Percentiles rank a stretch among this genome's conserved stretches.
Evolutionary conservation across 2,888 invertebrate genomes (phyloP).

Genomic region (Tetanocera ferruginea): DNA sequence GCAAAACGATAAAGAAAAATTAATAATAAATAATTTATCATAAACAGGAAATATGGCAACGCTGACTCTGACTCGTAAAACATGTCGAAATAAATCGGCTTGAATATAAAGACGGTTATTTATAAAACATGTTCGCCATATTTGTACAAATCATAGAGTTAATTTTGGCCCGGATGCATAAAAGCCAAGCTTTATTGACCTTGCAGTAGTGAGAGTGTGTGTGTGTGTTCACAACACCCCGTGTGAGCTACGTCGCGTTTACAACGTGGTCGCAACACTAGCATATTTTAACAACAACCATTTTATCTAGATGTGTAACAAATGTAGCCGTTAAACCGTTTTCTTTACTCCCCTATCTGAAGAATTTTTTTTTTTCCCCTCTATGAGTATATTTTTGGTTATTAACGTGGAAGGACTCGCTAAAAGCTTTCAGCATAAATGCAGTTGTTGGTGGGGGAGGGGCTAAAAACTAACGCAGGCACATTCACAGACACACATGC

Average conservation of each 20-base stretch:
- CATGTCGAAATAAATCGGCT: too few relatives aligned
- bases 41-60: too few relatives aligned
- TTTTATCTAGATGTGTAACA: constrained; percentile 12
- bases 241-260: background rate
- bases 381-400: background rate
- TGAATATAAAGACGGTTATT: background rate
- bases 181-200: background rate
- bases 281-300: background rate
- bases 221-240: background rate
- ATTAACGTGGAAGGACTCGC: constrained; percentile 36
- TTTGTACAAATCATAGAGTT: background rate
- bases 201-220: too few relatives aligned
- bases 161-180: background rate
- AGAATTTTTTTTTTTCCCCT: background rate
- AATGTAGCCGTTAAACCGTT: background rate
- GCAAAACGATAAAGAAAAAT: too few relatives aligned
- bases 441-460: too few relatives aligned
- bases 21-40: too few relatives aligned
- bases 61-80: too few relatives aligned
- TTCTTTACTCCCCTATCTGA: background rate
- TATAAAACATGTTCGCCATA: background rate
- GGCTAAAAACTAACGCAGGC: background rate
- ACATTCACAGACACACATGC: background rate
- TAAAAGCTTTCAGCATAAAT: constrained; percentile 38
- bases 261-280: background rate